Evolutionary conservation across 2,888 invertebrate genomes (phyloP).

Genomic region (Apamea sordens): DNA sequence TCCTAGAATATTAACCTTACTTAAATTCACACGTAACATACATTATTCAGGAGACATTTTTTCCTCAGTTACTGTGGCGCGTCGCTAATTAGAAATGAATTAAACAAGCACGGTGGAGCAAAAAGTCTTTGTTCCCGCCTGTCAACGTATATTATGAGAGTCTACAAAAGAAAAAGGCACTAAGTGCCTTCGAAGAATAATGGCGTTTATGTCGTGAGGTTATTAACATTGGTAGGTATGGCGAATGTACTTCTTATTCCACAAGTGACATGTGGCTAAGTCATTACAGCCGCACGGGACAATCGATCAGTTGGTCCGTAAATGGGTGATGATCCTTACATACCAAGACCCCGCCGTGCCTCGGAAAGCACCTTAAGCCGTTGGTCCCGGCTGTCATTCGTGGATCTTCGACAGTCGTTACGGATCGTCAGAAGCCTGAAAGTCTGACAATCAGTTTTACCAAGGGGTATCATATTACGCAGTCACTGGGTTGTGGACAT

Average conservation of each 20-base stretch:
- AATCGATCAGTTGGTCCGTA: no score
- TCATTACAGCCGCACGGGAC: neutral
- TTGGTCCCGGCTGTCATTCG: no score
- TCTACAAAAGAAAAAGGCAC: conserved; percentile 33
- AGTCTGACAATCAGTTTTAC: neutral
- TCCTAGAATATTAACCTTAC: conserved; percentile 34
- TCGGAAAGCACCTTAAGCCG: no score
- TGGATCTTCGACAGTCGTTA: no score
- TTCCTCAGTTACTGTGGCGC: conserved; percentile 39
- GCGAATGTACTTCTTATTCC: neutral
- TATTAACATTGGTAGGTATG: conserved; percentile 3
- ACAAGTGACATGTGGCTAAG: neutral
- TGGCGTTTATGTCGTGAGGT: conserved; percentile 10
- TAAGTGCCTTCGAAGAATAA: conserved; percentile 45
- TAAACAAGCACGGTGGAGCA: conserved; percentile 64
- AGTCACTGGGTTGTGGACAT: no score
- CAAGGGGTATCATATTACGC: no score
- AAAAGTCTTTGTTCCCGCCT: conserved; percentile 55
- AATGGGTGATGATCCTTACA: neutral
- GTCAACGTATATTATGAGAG: conserved; percentile 46
- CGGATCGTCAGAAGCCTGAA: neutral
- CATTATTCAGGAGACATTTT: conserved; percentile 53
- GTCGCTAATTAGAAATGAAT: conserved; percentile 69
- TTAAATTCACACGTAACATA: conserved; percentile 28
- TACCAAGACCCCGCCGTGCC: no score